Evolutionary conservation across 1,140 invertebrate species (phyloP).

Genomic region (Diuraphis noxia): DNA sequence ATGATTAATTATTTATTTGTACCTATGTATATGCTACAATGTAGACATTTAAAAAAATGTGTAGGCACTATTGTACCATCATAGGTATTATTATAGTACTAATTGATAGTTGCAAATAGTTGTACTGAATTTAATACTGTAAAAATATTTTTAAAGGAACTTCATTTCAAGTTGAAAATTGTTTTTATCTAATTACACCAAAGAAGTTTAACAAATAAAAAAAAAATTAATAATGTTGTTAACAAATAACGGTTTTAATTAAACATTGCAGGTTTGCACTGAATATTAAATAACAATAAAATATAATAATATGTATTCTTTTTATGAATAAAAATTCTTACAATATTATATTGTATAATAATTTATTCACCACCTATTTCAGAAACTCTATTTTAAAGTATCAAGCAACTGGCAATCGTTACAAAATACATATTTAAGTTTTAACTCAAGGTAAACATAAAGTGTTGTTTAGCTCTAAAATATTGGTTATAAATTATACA

Average conservation of each 20-base stretch:
- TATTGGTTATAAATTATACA: not conserved
- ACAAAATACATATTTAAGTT: not conserved
- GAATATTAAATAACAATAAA: not conserved
- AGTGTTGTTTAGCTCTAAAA: not conserved
- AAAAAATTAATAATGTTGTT: not conserved
- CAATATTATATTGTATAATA: no score
- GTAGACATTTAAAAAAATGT: not conserved
- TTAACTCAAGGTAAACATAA: not conserved
- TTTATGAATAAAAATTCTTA: not conserved
- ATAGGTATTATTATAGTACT: not conserved
- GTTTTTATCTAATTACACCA: not conserved
- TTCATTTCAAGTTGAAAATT: not conserved
- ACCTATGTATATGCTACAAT: not conserved
- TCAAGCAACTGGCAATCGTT: not conserved
- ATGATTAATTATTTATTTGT: not conserved
- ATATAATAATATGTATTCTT: not conserved
- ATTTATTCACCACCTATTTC: not conserved
- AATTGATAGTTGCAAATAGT: not conserved
- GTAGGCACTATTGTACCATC: not conserved
- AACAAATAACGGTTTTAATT: not conserved
- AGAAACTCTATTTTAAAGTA: not conserved
- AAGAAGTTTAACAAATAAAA: not conserved
- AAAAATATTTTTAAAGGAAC: not conserved
- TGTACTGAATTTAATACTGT: not conserved
- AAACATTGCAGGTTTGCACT: not conserved